Evolutionary conservation across 2,888 invertebrate genomes (phyloP).

Genomic region (Callyntrura sp.): DNA sequence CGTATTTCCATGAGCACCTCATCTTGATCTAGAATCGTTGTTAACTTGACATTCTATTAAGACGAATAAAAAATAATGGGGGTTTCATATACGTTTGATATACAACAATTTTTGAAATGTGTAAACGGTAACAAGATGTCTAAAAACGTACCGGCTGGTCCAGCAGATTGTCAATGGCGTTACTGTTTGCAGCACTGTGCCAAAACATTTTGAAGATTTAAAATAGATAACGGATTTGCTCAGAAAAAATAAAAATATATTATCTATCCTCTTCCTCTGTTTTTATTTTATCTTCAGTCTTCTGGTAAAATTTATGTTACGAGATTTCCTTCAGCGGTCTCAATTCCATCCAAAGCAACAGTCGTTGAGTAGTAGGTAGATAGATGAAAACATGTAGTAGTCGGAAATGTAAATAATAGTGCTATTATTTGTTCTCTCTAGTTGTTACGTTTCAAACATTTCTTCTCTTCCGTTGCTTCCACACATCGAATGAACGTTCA

Average conservation of each 20-base stretch:
- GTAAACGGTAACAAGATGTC: background rate
- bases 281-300: constrained; percentile 50
- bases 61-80: constrained; percentile 81
- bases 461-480: background rate
- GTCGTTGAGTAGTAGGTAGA: background rate
- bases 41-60: constrained; percentile 94
- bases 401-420: background rate
- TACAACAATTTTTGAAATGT: background rate
- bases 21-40: constrained; percentile 96
- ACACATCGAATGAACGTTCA: background rate
- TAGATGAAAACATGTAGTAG: background rate
- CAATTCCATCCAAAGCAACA: constrained; percentile 32
- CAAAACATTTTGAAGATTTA: constrained; percentile 82
- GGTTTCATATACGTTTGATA: too few relatives aligned
- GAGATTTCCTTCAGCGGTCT: constrained; percentile 29
- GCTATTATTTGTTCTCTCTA: background rate
- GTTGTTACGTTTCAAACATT: background rate
- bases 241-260: constrained; percentile 54
- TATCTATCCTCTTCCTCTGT: constrained; percentile 40
- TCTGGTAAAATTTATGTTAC: constrained; percentile 48
- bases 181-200: constrained; percentile 82
- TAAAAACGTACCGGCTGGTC: constrained; percentile 80
- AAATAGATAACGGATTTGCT: constrained; percentile 26
- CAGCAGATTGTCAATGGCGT: constrained; percentile 82
- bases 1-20: constrained; percentile 98